Evolutionary conservation across 1,140 invertebrate genomes (phyloP), one percentile per base, ranked within the genome.

Genomic region (Rhagoletis pomonella): DNA sequence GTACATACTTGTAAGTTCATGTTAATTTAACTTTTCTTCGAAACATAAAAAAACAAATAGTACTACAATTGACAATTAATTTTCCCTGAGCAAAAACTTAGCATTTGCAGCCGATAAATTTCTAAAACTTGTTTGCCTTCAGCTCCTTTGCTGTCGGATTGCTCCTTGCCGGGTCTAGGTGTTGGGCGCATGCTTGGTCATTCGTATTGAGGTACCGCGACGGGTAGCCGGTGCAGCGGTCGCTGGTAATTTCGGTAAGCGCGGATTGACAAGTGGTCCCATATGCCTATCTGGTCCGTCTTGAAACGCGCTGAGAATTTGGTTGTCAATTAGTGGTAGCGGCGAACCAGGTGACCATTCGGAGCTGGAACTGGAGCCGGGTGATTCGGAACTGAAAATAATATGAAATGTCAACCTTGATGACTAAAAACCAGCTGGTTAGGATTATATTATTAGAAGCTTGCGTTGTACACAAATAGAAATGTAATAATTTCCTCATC

Each of bases 281-380:
- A 93, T 93, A 4, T 91, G 86, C 0, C 91, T 89, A 88, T 93
- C 92, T 0, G 90, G 90, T 67, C 89, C 89, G 47, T 91, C 90
- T 62, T 50, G 87, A 47, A 77, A 85, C 6, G 59, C n/a, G 60
- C 50, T 59, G 62, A 85, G 19, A 42, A 42, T 39, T 55, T 91
- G 91, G 29, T 62, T 89, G 19, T 92, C 92, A 3, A 92, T 92
- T 2, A 88, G 89, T 9, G 92, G 91, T 85, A 93, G 87, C 3
- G 92, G 92, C 55, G 92, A 92, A 67, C 90, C 91, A 39, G 92
- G 92, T 1, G 92, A 91, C 92, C 92, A 93, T 81, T 93, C 92
- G 0, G 92, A 93, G 77, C 92, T 90, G 12, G 92, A 93, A 88
- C 92, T 93, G 44, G 92, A 93, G 39, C 92, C 90, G 0, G 92